Base-by-base conservation (phyloP, 2,113 vertebrate species). In the Megaptera novaeangliae region DNA sequence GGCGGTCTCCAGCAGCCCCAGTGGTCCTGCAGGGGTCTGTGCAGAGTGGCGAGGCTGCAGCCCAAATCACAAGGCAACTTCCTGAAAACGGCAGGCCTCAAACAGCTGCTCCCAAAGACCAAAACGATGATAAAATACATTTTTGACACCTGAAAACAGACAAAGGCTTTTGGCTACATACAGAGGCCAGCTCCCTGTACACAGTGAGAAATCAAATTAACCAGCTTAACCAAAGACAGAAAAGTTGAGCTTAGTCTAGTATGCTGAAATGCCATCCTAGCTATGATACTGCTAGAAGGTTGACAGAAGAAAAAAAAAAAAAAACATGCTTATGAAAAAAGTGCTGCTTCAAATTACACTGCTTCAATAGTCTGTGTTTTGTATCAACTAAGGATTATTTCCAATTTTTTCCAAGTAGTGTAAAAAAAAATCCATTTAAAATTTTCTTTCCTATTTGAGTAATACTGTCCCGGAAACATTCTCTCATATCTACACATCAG, bases 171-270 rank as follows among this genome's bases (percentile, higher is more conserved):
- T 31, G 68, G 89, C 96, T 95, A 55, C 36, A 85, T n/a, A 46
- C 1, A 96, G 98, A 98, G 98, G 95, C 97, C 92, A 93, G 97
- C 96, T 98, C 97, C 82, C 97, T 88, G 71, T 82, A 97, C 81
- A 86, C 6, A 69, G 84, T 11, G 72, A 66, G 41, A 46, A 34
- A 5, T 6, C 59, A 41, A 36, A 86, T 8, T 5, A 57, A n/a
- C 71, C 20, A 25, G 8, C 10, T 20, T 25, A 6, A n/a, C n/a
- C 29, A 29, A 27, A n/a, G 46, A 27, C 75, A 29, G 63, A 25
- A 52, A 87, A 57, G 36, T 0, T 6, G 31, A 34, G 21, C 46
- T 52, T 31, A 1, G 31, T 4, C 74, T 23, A 57, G 27, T 6
- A 1, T 6, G 8, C 17, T 13, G 41, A 63, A 55, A 78, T 4